Conservation (phyloP, 2,888 invertebrate species). For the Danaus chrysippus region DNA sequence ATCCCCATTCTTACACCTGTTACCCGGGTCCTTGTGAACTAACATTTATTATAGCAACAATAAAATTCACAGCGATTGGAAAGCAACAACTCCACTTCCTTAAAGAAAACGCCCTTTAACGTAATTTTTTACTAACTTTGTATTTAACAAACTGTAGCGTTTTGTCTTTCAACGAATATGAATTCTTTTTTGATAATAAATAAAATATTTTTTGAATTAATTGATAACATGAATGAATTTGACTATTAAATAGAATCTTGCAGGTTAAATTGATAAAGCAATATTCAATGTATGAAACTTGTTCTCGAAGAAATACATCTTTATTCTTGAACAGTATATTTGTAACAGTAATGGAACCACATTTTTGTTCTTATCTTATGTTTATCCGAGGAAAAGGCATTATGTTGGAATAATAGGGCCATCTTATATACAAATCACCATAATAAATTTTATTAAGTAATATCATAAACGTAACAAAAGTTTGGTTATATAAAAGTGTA, state of each 20-base stretch:
- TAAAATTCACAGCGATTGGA: constrained; percentile 26
- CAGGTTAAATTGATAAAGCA: no score
- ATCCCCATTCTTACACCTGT: constrained; percentile 27
- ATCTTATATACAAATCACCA: neutral
- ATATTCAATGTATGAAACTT: no score
- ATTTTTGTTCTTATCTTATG: neutral
- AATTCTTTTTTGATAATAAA: no score
- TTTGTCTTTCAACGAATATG: no score
- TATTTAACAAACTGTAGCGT: no score
- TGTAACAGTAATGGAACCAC: constrained; percentile 3
- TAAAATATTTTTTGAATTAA: no score
- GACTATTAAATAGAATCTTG: no score
- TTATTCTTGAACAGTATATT: constrained; percentile 2
- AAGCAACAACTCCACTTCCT: constrained; percentile 24
- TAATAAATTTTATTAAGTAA: neutral
- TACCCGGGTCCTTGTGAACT: constrained; percentile 33
- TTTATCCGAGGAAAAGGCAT: neutral
- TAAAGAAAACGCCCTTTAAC: neutral
- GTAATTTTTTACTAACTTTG: neutral
- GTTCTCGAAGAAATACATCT: neutral
- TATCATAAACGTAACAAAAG: no score
- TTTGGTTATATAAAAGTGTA: no score
- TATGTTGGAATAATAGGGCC: constrained; percentile 1
- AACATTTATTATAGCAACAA: constrained; percentile 30
- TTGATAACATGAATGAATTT: no score